phyloP scores from a whole-genome alignment of 2,797 vertebrate genomes.

The Ptychobarbus kaznakovi region DNA sequence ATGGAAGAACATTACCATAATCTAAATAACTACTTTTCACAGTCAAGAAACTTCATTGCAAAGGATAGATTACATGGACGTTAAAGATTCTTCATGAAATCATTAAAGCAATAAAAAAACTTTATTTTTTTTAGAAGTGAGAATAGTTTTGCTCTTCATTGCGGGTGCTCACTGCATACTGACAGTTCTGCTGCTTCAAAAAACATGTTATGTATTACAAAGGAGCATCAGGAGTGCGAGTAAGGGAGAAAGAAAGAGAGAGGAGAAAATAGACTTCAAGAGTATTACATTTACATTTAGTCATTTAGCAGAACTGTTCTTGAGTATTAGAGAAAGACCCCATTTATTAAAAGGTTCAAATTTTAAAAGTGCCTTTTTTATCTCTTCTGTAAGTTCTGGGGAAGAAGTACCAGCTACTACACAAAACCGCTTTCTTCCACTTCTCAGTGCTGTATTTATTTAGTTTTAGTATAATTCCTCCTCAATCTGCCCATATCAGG shows the following conservation, averaged over 20 bases:
- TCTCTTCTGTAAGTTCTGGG: not conserved
- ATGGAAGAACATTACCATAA: not conserved
- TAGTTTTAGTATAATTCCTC: constrained; percentile 41
- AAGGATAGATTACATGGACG: not conserved
- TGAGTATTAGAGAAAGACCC: constrained; percentile 5
- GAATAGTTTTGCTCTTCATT: not conserved
- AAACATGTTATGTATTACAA: constrained; percentile 15
- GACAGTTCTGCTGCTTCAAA: constrained; percentile 22
- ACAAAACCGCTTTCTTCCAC: not conserved
- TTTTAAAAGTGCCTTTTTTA: constrained; percentile 3
- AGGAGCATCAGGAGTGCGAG: not conserved
- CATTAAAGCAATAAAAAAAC: not conserved
- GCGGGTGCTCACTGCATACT: constrained; percentile 12
- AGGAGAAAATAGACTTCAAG: constrained; percentile 4
- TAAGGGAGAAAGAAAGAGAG: not conserved
- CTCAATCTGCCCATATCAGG: constrained; percentile 36
- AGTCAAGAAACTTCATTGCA: not conserved
- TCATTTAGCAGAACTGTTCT: too few species aligned
- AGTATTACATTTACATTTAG: not conserved
- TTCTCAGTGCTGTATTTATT: constrained; percentile 8
- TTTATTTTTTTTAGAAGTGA: not conserved
- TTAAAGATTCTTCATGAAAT: not conserved
- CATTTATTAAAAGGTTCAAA: constrained; percentile 5
- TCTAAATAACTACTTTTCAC: not conserved
- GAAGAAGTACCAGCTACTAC: not conserved